These are phyloP conservation scores for Notothenia coriiceps DNA, from an alignment of 2,113 vertebrate genomes.

Conservation along the genomic window DNA sequence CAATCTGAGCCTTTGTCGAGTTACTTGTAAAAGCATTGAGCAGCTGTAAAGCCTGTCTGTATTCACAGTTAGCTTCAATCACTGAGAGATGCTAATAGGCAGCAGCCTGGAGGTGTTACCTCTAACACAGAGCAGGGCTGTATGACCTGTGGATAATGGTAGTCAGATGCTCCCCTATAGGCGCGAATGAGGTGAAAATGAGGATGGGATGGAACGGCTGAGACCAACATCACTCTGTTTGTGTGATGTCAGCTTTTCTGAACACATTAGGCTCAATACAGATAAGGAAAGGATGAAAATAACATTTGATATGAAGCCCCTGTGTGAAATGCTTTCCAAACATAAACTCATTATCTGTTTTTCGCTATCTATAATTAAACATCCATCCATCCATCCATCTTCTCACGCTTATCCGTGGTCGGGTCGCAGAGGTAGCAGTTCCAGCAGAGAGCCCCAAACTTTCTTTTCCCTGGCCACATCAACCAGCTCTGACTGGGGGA, in stretches of 20 bases:
- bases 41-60: conserved; percentile 15
- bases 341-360: too few species aligned
- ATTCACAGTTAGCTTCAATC: conserved; percentile 47
- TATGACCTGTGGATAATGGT: conserved; percentile 83
- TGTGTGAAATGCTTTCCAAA: too few species aligned
- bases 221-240: conserved; percentile 67
- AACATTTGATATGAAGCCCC: too few species aligned
- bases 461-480: too few species aligned
- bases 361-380: too few species aligned
- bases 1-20: conserved; percentile 40
- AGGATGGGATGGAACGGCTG: conserved; percentile 78
- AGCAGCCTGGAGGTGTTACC: conserved; percentile 74
- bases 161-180: conserved; percentile 76
- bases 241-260: conserved; percentile 27
- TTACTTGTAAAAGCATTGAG: conserved; percentile 34
- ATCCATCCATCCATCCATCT: too few species aligned
- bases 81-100: conserved; percentile 61
- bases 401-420: too few species aligned
- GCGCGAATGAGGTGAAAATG: conserved; percentile 87
- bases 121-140: conserved; percentile 52
- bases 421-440: too few species aligned
- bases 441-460: too few species aligned
- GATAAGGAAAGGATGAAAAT: neutral
- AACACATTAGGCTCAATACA: conserved; percentile 43
- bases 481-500: too few species aligned